A percentile compares a stretch with the other conserved stretches of the same genome.
These are phyloP conservation scores for Heterodera carotae DNA, from an alignment of 1,140 invertebrate genomes.

Conservation along the genomic window DNA sequence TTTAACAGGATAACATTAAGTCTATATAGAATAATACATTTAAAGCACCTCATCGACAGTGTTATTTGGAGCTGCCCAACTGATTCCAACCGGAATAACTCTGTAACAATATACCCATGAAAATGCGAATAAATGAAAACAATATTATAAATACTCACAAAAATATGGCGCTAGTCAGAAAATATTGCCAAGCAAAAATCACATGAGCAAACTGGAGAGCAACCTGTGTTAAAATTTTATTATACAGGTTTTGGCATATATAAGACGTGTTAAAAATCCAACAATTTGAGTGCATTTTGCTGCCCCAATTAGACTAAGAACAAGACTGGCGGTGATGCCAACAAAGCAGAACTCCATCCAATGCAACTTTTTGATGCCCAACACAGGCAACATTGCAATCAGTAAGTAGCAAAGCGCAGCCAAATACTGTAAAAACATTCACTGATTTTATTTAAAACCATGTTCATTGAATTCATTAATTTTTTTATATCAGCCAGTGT, in stretches of 20 bases:
- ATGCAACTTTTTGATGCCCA: not conserved
- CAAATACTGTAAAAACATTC: not conserved
- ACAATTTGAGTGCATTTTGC: conserved; percentile 3
- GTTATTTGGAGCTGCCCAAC: not conserved
- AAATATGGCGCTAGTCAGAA: not conserved
- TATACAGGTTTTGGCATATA: no score
- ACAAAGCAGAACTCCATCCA: conserved; percentile 1
- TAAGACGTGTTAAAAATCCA: not conserved
- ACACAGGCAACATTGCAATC: not conserved
- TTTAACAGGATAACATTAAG: not conserved
- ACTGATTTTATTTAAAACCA: no score
- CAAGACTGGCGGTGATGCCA: not conserved
- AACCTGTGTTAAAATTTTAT: no score
- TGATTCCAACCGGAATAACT: not conserved
- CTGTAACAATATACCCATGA: not conserved
- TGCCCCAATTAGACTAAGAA: not conserved
- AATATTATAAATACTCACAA: not conserved
- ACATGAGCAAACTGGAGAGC: not conserved
- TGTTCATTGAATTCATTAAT: no score
- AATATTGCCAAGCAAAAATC: not conserved
- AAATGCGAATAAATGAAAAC: not conserved
- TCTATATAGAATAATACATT: no score
- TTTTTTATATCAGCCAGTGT: no score
- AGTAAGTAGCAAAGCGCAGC: not conserved
- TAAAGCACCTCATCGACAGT: not conserved